Conservation (phyloP, 2,888 invertebrate species). For the Drosophila pseudotalamancana region DNA sequence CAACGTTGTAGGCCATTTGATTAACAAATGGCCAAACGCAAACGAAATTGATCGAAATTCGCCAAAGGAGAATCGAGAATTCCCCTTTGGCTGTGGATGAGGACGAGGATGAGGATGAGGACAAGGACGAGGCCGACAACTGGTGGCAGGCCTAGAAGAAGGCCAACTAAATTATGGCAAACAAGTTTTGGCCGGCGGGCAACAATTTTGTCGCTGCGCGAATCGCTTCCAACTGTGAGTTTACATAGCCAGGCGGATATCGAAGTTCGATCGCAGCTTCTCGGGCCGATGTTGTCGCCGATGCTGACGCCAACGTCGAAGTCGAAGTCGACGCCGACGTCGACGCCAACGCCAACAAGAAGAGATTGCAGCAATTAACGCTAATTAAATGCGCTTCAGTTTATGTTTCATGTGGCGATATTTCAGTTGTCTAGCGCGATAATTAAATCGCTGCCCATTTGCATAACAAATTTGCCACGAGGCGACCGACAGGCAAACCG, state of each 20-base stretch:
- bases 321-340: too few relatives aligned
- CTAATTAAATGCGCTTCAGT: constrained; percentile 81
- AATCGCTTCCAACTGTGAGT: constrained; percentile 14
- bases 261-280: constrained; percentile 41
- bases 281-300: constrained; percentile 37
- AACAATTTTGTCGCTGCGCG: constrained; percentile 77
- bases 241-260: constrained; percentile 27
- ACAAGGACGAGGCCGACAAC: constrained; percentile 1
- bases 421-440: constrained; percentile 82
- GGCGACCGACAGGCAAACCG: constrained; percentile 9
- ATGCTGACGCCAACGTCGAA: too few relatives aligned
- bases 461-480: constrained; percentile 77
- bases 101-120: constrained; percentile 23
- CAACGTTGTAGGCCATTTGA: constrained; percentile 82
- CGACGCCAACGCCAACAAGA: constrained; percentile 39
- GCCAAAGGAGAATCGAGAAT: constrained; percentile 64
- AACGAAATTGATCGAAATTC: constrained; percentile 80
- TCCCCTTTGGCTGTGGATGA: constrained; percentile 3
- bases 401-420: constrained; percentile 78
- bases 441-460: constrained; percentile 81
- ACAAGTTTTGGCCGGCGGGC: constrained; percentile 83
- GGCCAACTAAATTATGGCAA: constrained; percentile 83
- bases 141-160: constrained; percentile 46
- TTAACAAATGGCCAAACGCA: constrained; percentile 80
- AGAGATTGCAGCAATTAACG: constrained; percentile 81